Conservation (phyloP, 2,113 vertebrate genomes). For the Coracopsis vasa region DNA sequence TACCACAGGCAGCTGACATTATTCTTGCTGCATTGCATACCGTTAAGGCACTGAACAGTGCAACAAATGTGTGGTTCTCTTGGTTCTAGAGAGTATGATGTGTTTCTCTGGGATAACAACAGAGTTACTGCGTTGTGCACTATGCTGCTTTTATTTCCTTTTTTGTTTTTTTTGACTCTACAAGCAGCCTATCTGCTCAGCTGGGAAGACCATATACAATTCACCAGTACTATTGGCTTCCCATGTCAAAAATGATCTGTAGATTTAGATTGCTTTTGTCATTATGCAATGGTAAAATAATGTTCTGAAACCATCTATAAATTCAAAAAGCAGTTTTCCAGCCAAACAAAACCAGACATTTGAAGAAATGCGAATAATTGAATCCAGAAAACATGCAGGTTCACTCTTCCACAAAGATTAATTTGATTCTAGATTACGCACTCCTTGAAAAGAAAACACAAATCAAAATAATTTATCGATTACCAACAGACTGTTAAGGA, state of each 20-base stretch:
- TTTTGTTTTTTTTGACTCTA: neutral
- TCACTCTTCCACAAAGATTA: slow-evolving; percentile 24
- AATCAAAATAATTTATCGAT: slow-evolving; percentile 44
- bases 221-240: neutral
- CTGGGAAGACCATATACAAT: neutral
- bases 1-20: neutral
- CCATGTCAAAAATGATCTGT: neutral
- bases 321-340: slow-evolving; percentile 43
- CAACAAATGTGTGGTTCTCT: neutral
- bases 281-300: slow-evolving; percentile 29
- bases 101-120: neutral
- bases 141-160: neutral
- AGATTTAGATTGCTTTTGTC: neutral
- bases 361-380: neutral
- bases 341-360: neutral
- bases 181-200: neutral
- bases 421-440: slow-evolving; percentile 14
- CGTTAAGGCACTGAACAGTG: neutral
- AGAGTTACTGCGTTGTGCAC: neutral
- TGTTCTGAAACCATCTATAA: slow-evolving; percentile 13
- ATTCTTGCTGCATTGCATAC: neutral
- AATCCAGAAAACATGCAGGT: slow-evolving; percentile 24
- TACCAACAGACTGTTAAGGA: slow-evolving; percentile 7
- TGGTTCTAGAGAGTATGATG: neutral
- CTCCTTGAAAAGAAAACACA: neutral